Percentiles rank a stretch among this genome's conserved stretches.
These are phyloP conservation scores for Vidua macroura DNA, from an alignment of 2,113 vertebrate species.

Conservation along the genomic window DNA sequence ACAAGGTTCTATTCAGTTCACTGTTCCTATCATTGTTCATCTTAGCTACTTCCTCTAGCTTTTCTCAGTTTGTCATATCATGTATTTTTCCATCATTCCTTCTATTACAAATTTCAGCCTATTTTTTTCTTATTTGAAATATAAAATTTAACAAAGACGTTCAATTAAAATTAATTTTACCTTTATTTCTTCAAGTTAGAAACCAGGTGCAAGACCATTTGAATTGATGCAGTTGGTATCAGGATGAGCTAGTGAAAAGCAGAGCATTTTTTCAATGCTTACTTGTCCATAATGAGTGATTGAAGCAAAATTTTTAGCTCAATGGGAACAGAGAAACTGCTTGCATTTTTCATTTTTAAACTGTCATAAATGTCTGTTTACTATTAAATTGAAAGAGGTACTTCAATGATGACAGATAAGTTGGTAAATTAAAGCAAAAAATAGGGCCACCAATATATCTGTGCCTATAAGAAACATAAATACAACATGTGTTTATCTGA, in stretches of 20 bases:
- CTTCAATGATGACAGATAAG: background rate
- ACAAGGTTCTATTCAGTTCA: background rate
- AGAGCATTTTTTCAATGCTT: background rate
- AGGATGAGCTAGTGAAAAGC: background rate
- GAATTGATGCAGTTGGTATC: background rate
- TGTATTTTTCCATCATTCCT: background rate
- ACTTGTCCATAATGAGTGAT: background rate
- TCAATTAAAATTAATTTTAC: background rate
- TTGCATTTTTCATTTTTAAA: background rate
- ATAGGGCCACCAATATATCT: background rate
- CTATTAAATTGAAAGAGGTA: background rate
- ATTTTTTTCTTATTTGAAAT: background rate
- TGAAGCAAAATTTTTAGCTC: background rate
- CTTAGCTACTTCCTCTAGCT: background rate
- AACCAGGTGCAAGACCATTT: background rate
- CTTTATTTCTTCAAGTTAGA: background rate
- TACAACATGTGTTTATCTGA: background rate
- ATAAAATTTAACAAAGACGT: background rate
- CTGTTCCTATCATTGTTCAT: background rate
- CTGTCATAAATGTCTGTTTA: background rate
- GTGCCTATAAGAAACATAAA: background rate
- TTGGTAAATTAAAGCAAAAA: background rate
- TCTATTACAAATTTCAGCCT: background rate
- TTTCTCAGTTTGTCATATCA: background rate
- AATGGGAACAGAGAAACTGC: background rate